Base-by-base conservation (phyloP, 92 coral and sea anemone species). In the Palythoa heliodiscus region DNA sequence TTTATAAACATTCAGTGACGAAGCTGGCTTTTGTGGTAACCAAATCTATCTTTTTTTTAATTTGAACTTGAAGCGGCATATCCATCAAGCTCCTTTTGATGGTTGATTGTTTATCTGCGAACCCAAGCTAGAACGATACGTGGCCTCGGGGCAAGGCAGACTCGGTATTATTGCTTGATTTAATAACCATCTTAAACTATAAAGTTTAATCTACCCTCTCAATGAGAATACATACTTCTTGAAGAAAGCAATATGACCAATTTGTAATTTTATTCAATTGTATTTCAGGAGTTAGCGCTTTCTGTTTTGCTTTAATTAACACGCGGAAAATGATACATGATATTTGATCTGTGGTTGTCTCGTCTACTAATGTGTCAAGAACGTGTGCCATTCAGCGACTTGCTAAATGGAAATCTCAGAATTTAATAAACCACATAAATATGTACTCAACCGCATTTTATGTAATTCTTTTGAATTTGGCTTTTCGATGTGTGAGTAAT, bases 81-180 rank as follows among this genome's bases (percentile, higher is more conserved):
- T 80, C 74, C 60, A 64, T 80, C 84, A 80, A 80, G 74, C 66
- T 22, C 75, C 84, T 80, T 80, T 66, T 80, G 84, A 80, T 80
- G 8, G 73, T 16, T 80, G 64, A 66, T 66, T 64, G 84, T 80
- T 80, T 48, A 22, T 66, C 39, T 80, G 5, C 61, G 74, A 12
- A 50, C 38, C 23, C 60, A 54, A 76, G 66, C 58, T 22, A 47
- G 43, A 80, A 3, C 9, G 57, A 53, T 23, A 69, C 17, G 7
- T 69, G 47, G 73, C 84, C 84, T 70, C 29, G n/a, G 47, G 73
- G 75, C 84, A 66, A 22, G 25, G 14, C 54, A 20, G 40, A 63
- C 60, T 70, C 29, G 25, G 2, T 35, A 52, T 67, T 63, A 16
- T 20, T 50, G 84, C 50, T 47, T 52, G 55, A 39, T 40, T 19